A percentile compares a stretch with the other conserved stretches of the same genome.
phyloP scores from a whole-genome alignment of 2,888 invertebrate species.

The Pseudoips prasinana region DNA sequence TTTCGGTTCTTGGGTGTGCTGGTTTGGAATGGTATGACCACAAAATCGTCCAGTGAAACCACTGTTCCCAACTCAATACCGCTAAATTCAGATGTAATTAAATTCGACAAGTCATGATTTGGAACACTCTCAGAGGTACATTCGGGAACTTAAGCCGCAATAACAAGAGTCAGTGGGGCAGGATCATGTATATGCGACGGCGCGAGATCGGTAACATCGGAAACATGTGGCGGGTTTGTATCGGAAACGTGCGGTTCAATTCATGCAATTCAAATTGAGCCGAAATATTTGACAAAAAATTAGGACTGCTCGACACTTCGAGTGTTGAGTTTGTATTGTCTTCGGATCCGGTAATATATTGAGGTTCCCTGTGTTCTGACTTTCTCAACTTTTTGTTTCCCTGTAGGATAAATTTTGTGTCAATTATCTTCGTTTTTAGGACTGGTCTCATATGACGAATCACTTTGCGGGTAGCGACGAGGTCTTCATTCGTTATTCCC shows the following conservation, averaged over 20 bases:
- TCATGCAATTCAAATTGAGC: slow-evolving; percentile 5
- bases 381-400: slow-evolving; percentile 12
- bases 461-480: neutral
- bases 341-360: slow-evolving; percentile 17
- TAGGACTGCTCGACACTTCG: slow-evolving; percentile 6
- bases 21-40: slow-evolving; percentile 4
- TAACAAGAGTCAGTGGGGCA: slow-evolving; percentile 6
- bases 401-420: slow-evolving; percentile 7
- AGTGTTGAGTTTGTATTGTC: slow-evolving; percentile 10
- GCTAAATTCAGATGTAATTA: neutral
- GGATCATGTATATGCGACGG: slow-evolving; percentile 6
- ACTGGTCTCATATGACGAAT: slow-evolving; percentile 6
- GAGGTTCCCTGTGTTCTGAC: slow-evolving; percentile 14
- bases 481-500: slow-evolving; percentile 6
- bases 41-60: slow-evolving; percentile 4
- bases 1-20: slow-evolving; percentile 2
- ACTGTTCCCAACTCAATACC: slow-evolving; percentile 1
- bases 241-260: slow-evolving; percentile 1
- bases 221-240: slow-evolving; percentile 4
- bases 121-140: slow-evolving; percentile 3
- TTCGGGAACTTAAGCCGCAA: slow-evolving; percentile 6
- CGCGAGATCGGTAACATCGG: slow-evolving; percentile 6
- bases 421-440: slow-evolving; percentile 5
- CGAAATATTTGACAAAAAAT: slow-evolving; percentile 8
- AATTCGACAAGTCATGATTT: slow-evolving; percentile 6